Evolutionary conservation across 2,797 vertebrate species (phyloP).

Genomic region (Lithobates sylvaticus): DNA sequence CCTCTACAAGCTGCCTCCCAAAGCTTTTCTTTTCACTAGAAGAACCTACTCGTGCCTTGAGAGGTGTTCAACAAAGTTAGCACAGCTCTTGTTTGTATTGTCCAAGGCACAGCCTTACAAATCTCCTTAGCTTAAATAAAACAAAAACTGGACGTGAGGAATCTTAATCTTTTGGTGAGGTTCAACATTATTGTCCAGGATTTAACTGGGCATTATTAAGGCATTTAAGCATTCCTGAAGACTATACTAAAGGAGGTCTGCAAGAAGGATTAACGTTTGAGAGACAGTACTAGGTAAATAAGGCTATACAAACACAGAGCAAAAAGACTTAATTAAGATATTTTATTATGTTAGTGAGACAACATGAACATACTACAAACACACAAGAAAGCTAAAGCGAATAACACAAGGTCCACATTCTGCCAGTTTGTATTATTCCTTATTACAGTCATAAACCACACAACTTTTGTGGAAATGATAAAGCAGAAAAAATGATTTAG

Average conservation of each 20-base stretch:
- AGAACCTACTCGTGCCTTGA: slow-evolving; percentile 54
- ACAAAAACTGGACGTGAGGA: slow-evolving; percentile 60
- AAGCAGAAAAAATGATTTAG: slow-evolving; percentile 32
- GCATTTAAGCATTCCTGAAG: slow-evolving; percentile 50
- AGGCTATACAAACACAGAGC: neutral
- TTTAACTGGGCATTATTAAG: slow-evolving; percentile 29
- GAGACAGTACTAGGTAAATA: slow-evolving; percentile 26
- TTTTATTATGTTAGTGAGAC: slow-evolving; percentile 13
- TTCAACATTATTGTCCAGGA: slow-evolving; percentile 53
- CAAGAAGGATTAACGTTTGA: slow-evolving; percentile 49
- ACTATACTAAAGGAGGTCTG: slow-evolving; percentile 49
- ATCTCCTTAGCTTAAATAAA: slow-evolving; percentile 63
- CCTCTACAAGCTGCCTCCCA: slow-evolving; percentile 62
- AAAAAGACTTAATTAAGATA: slow-evolving; percentile 5
- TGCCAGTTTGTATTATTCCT: neutral
- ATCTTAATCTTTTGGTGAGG: slow-evolving; percentile 49
- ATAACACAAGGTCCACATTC: neutral
- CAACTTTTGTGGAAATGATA: slow-evolving; percentile 4
- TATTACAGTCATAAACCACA: neutral
- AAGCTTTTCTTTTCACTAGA: slow-evolving; percentile 61
- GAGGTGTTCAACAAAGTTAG: slow-evolving; percentile 55
- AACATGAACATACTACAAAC: neutral
- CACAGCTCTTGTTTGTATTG: slow-evolving; percentile 58
- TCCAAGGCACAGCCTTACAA: slow-evolving; percentile 59
- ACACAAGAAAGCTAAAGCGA: neutral